Evolutionary conservation across 2,113 vertebrate species (phyloP).

Genomic region (Pandion haliaetus): DNA sequence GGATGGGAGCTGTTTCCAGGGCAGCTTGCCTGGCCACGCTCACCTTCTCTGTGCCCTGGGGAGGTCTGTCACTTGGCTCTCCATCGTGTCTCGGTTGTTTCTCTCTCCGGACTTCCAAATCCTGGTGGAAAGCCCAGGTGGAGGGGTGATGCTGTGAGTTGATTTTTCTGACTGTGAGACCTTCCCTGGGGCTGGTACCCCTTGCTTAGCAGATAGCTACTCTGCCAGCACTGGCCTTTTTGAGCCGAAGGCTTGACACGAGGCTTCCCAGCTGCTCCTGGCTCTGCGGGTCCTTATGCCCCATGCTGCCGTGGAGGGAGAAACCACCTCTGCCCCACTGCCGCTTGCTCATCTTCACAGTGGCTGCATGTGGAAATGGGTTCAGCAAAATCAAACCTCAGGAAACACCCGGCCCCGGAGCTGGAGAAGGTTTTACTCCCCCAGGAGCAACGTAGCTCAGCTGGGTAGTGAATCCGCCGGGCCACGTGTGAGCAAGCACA

Average conservation of each 20-base stretch:
- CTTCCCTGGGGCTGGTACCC: not conserved
- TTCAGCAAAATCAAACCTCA: not conserved
- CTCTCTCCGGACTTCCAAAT: not conserved
- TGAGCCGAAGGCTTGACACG: not conserved
- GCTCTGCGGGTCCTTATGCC: not conserved
- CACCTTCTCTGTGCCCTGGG: not conserved
- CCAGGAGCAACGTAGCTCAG: not conserved
- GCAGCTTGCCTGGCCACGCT: not conserved
- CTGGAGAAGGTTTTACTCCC: not conserved
- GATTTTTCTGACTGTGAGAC: not conserved
- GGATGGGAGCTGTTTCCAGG: not conserved
- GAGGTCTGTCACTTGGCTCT: not conserved
- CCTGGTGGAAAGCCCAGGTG: not conserved
- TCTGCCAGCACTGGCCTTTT: too few species aligned
- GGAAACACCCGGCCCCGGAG: rapidly evolving
- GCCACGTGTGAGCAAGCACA: not conserved
- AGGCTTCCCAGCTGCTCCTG: not conserved
- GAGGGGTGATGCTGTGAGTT: not conserved
- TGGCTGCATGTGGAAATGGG: not conserved
- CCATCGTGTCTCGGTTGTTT: not conserved
- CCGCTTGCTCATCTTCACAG: rapidly evolving
- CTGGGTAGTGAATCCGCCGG: rapidly evolving
- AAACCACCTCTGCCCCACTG: rapidly evolving
- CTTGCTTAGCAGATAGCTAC: rapidly evolving
- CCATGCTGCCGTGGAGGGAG: rapidly evolving